Evolutionary conservation across 2,797 vertebrate genomes (phyloP).

Genomic region (Pagetopsis macropterus): DNA sequence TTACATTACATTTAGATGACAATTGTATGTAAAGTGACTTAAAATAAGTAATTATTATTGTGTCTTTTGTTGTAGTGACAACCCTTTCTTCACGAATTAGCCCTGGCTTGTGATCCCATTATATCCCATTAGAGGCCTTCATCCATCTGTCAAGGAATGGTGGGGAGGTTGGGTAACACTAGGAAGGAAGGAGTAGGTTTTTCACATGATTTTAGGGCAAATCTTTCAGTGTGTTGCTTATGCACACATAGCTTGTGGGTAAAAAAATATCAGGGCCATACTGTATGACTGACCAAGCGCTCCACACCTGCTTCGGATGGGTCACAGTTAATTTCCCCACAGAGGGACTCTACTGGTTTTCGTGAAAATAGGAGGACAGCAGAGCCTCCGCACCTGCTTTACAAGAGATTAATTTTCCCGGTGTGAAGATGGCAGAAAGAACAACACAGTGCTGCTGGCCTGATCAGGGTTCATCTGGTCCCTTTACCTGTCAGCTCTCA

Average conservation of each 20-base stretch:
- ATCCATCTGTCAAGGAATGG: conserved; percentile 57
- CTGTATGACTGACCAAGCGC: background rate
- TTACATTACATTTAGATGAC: too few species aligned
- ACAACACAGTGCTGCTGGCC: background rate
- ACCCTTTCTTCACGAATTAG: conserved; percentile 54
- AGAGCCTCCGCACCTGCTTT: background rate
- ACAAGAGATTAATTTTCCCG: background rate
- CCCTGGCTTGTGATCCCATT: conserved; percentile 65
- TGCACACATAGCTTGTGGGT: background rate
- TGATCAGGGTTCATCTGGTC: conserved; percentile 43
- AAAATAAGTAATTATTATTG: background rate
- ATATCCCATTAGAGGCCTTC: conserved; percentile 50
- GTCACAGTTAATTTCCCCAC: background rate
- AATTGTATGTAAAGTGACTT: too few species aligned
- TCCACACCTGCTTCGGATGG: background rate
- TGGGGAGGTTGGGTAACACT: conserved; percentile 10
- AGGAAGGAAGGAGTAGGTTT: background rate
- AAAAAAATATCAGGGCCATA: background rate
- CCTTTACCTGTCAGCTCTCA: conserved; percentile 75
- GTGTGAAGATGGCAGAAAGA: conserved; percentile 6
- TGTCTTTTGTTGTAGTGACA: conserved; percentile 20
- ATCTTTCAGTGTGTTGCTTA: background rate
- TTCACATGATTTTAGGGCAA: background rate
- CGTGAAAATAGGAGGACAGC: background rate
- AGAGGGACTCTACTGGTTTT: background rate